phyloP scores from a whole-genome alignment of 2,888 invertebrate genomes.

The Litoditis marina region DNA sequence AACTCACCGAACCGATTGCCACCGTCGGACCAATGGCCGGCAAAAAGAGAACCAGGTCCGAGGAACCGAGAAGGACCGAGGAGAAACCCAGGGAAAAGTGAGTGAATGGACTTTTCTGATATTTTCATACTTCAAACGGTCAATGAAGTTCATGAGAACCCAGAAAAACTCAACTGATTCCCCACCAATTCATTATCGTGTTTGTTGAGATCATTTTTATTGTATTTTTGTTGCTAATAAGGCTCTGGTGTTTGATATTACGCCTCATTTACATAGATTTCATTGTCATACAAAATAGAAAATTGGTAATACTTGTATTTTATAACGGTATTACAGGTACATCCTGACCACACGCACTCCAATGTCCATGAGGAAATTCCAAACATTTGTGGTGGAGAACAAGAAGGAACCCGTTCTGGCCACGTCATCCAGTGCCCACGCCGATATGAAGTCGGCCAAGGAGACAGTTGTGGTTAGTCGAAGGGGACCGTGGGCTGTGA shows the following conservation, averaged over 20 bases:
- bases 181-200: no score
- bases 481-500: no score
- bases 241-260: no score
- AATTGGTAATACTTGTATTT: constrained; percentile 3
- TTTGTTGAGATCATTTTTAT: no score
- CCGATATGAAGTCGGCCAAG: no score
- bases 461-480: no score
- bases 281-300: no score
- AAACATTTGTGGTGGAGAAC: constrained; percentile 34
- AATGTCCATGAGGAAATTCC: constrained; percentile 30
- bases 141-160: constrained; percentile 24
- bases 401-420: constrained; percentile 18
- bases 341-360: constrained; percentile 36
- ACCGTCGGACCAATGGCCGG: constrained; percentile 31
- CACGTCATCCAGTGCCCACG: constrained; percentile 13
- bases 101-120: no score
- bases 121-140: no score
- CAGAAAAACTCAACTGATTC: no score
- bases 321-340: constrained; percentile 16
- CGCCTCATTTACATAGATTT: no score
- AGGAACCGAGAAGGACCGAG: constrained; percentile 27
- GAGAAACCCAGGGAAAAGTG: constrained; percentile 22
- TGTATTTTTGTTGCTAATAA: no score
- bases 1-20: constrained; percentile 40
- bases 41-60: constrained; percentile 12